Evolutionary conservation across 2,113 vertebrate species (phyloP).

Genomic region (Propithecus coquereli): DNA sequence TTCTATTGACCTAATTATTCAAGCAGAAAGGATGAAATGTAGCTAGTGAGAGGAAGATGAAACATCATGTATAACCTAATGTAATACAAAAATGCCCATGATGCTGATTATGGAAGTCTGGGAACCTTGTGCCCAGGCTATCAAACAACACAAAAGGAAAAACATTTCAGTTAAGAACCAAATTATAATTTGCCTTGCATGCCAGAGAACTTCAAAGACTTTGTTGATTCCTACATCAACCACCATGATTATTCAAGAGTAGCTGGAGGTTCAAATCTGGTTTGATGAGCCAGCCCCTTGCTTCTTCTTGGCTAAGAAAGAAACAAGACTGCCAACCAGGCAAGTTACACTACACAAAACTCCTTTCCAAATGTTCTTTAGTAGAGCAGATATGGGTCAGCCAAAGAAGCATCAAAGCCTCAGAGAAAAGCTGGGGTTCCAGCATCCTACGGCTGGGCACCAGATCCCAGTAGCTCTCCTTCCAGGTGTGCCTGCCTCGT

Average conservation of each 20-base stretch:
- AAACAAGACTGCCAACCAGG: conserved; percentile 53
- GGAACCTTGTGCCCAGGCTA: not conserved
- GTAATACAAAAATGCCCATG: conserved; percentile 26
- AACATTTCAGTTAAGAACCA: conserved; percentile 56
- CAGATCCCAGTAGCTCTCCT: not conserved
- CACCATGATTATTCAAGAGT: conserved; percentile 54
- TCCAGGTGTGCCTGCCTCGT: not conserved
- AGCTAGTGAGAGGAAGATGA: conserved; percentile 6
- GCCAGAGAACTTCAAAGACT: conserved; percentile 61
- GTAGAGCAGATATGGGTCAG: conserved; percentile 39
- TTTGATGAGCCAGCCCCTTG: conserved; percentile 55
- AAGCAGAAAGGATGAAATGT: not conserved
- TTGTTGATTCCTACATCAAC: conserved; percentile 44
- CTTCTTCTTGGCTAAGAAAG: conserved; percentile 66
- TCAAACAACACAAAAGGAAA: conserved; percentile 44
- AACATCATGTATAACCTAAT: not conserved
- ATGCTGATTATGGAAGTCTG: not conserved
- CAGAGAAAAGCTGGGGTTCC: not conserved
- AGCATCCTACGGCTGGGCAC: not conserved
- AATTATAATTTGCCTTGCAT: conserved; percentile 60
- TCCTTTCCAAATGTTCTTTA: conserved; percentile 39
- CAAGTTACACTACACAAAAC: conserved; percentile 4
- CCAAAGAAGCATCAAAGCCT: conserved; percentile 15
- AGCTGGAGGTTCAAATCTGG: conserved; percentile 57
- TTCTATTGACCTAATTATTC: not conserved